Conservation (phyloP, 2,797 vertebrate genomes). For the Leontopithecus rosalia region DNA sequence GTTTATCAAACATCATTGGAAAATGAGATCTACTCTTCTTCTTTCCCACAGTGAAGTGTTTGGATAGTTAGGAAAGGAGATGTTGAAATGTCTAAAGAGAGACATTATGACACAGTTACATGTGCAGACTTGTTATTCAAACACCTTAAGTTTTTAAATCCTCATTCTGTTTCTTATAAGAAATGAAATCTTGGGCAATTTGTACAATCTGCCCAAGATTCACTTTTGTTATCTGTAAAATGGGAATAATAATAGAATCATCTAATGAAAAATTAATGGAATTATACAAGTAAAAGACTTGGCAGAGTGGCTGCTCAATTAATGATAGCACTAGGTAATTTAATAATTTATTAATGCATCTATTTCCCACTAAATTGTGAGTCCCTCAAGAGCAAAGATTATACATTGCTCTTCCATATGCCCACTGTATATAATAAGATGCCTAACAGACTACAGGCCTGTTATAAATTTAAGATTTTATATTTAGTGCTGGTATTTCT, state of each 20-base stretch:
- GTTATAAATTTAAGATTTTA: background rate
- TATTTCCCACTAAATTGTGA: background rate
- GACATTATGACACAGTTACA: background rate
- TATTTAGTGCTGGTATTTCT: background rate
- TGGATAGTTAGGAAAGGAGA: background rate
- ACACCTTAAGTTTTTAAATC: background rate
- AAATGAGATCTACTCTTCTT: background rate
- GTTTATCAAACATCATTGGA: background rate
- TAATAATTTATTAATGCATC: constrained; percentile 16
- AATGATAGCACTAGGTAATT: background rate
- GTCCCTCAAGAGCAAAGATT: background rate
- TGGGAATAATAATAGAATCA: constrained; percentile 11
- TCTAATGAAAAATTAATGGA: constrained; percentile 15
- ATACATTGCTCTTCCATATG: background rate
- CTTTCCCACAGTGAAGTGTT: background rate
- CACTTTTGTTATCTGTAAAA: background rate
- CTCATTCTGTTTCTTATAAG: background rate
- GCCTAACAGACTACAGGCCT: background rate
- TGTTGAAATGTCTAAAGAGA: background rate
- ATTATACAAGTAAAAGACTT: background rate
- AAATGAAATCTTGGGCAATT: background rate
- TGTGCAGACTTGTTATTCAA: background rate
- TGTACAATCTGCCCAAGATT: constrained; percentile 1
- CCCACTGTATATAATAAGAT: background rate
- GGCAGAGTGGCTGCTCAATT: background rate